phyloP scores from a whole-genome alignment of 1,140 invertebrate species.

The Procambarus virginalis region DNA sequence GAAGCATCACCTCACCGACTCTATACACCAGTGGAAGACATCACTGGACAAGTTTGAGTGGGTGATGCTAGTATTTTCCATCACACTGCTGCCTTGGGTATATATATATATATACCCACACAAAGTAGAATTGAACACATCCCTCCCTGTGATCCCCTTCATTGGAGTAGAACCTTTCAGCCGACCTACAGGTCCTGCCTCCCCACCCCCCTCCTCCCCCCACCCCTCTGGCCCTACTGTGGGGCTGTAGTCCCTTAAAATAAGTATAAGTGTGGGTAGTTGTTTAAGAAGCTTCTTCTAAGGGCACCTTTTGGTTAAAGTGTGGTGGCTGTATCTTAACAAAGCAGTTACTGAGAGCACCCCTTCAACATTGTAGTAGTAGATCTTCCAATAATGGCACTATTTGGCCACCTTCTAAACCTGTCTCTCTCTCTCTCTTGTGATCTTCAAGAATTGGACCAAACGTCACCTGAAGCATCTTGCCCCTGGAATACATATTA shows the following conservation, averaged over 20 bases:
- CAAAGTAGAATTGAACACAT: too few relatives aligned
- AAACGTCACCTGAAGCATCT: background rate
- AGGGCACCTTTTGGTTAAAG: background rate
- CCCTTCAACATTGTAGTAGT: background rate
- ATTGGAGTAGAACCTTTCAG: background rate
- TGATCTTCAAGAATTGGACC: background rate
- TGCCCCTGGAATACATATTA: background rate
- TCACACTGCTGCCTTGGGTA: too few relatives aligned
- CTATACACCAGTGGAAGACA: too few relatives aligned
- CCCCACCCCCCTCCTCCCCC: too few relatives aligned
- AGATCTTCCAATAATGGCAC: background rate
- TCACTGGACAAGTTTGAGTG: too few relatives aligned
- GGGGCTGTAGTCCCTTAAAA: background rate
- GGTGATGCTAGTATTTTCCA: too few relatives aligned
- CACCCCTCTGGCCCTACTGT: background rate
- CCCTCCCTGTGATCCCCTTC: background rate
- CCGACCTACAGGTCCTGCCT: background rate
- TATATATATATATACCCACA: too few relatives aligned
- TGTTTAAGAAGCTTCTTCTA: background rate
- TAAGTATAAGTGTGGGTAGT: background rate
- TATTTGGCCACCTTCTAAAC: background rate
- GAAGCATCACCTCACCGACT: too few relatives aligned
- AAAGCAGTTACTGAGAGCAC: conserved; percentile 1
- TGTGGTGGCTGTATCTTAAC: background rate
- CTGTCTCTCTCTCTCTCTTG: background rate